Conservation (phyloP, 1,140 invertebrate genomes). For the Drosophila lacertosa region DNA sequence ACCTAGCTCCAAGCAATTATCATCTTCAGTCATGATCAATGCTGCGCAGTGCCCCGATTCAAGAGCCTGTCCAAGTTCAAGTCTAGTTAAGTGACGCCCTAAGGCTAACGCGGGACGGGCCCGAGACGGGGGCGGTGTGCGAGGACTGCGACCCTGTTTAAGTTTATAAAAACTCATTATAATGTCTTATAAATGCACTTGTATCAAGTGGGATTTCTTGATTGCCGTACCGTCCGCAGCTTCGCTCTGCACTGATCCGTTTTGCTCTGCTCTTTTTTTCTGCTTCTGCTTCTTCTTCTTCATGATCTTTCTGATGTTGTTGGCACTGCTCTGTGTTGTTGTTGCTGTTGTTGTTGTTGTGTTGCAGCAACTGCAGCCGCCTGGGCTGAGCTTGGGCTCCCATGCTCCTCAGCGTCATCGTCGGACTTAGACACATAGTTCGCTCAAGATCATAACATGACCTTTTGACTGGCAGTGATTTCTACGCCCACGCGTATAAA, state of each 20-base stretch:
- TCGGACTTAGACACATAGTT: constrained; percentile 76
- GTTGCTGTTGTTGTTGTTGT: background rate
- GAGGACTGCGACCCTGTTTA: constrained; percentile 73
- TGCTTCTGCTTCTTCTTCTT: constrained; percentile 18
- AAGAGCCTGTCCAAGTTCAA: constrained; percentile 66
- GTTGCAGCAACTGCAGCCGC: constrained; percentile 20
- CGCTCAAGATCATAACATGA: constrained; percentile 83
- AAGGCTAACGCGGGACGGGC: constrained; percentile 47
- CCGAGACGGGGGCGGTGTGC: background rate
- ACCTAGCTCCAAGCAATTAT: constrained; percentile 76
- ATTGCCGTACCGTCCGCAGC: constrained; percentile 48
- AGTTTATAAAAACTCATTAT: constrained; percentile 84
- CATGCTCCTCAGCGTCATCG: constrained; percentile 65
- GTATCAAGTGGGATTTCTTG: constrained; percentile 82
- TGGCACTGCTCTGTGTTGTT: constrained; percentile 7
- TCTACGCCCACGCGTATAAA: constrained; percentile 81
- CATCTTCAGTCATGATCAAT: constrained; percentile 61
- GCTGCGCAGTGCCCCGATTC: constrained; percentile 33
- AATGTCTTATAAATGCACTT: constrained; percentile 83
- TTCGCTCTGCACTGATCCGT: constrained; percentile 28
- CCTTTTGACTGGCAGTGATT: constrained; percentile 83
- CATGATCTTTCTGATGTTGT: background rate
- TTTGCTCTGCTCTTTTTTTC: constrained; percentile 22
- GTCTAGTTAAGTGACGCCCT: constrained; percentile 78
- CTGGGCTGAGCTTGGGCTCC: constrained; percentile 47